Conservation (phyloP, 2,888 invertebrate species). For the Gortyna flavago region DNA sequence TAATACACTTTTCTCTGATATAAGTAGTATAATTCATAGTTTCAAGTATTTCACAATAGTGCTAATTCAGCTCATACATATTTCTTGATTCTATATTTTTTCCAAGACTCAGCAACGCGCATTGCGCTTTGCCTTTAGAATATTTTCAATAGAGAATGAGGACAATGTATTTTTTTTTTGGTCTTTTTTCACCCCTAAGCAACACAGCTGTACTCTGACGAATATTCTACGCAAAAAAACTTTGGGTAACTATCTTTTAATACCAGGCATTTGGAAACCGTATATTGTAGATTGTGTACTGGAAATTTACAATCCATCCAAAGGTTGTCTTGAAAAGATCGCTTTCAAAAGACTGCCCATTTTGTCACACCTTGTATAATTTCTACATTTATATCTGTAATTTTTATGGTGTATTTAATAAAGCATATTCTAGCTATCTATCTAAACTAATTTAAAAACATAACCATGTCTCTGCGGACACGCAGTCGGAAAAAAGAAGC, state of each 20-base stretch:
- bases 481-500: not conserved
- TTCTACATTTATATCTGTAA: too few relatives aligned
- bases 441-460: not conserved
- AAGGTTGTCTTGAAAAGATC: too few relatives aligned
- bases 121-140: not conserved
- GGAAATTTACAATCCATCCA: too few relatives aligned
- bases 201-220: not conserved
- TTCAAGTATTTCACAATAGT: not conserved
- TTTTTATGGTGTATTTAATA: not conserved
- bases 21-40: not conserved
- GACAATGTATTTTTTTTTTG: not conserved
- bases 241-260: not conserved
- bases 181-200: not conserved
- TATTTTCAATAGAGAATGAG: not conserved
- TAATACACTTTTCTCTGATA: not conserved
- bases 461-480: not conserved
- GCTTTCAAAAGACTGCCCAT: too few relatives aligned
- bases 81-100: not conserved
- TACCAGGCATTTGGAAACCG: too few relatives aligned
- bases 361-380: too few relatives aligned
- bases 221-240: not conserved
- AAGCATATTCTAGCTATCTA: not conserved
- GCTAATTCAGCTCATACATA: not conserved
- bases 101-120: not conserved
- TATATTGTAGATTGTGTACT: too few relatives aligned